Base-by-base conservation (phyloP, 2,113 vertebrate genomes). In the Carettochelys insculpta region DNA sequence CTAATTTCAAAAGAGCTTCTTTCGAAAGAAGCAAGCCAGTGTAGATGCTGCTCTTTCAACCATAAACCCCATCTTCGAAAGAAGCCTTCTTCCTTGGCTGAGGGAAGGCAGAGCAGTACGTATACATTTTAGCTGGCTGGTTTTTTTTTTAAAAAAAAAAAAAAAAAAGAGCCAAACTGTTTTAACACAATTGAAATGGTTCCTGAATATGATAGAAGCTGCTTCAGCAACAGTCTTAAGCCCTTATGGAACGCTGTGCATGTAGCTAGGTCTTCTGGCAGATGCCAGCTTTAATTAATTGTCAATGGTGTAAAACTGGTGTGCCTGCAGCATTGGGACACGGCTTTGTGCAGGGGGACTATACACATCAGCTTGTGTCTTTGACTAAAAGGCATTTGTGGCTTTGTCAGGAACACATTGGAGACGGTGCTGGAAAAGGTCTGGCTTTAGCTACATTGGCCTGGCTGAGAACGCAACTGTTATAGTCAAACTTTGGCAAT, bases 91-190 rank as follows among this genome's bases (percentile, higher is more conserved):
- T n/a, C n/a, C n/a, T n/a, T n/a, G n/a, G n/a, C n/a, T n/a, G 93
- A 90, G 85, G 94, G 88, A 92, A 92, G 94, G 92, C 90, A 93
- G 91, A 94, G 94, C 85, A 93, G 94, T 79, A 38, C 5, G 86
- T 56, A 73, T 79, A n/a, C n/a, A n/a, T n/a, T n/a, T 88, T 91
- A 96, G 93, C 94, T 88, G 91, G 95, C 91, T 91, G 79, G 77
- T 90, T 93, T 93, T 90, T 96, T 96, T 27, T n/a, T n/a, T n/a
- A n/a, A 11, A 56, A 54, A 24, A 54, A 52, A 53, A 34, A 19
- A 56, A n/a, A 93, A 93, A 83, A 90, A 75, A 1, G 92, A 94
- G 94, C 14, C 90, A 50, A 0, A 29, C 47, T 84, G 68, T 86
- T 80, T 19, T 58, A 50, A 3, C 1, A 0, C 0, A 19, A 71